phyloP scores from a whole-genome alignment of 1,140 invertebrate species.

The Lucilia cuprina region DNA sequence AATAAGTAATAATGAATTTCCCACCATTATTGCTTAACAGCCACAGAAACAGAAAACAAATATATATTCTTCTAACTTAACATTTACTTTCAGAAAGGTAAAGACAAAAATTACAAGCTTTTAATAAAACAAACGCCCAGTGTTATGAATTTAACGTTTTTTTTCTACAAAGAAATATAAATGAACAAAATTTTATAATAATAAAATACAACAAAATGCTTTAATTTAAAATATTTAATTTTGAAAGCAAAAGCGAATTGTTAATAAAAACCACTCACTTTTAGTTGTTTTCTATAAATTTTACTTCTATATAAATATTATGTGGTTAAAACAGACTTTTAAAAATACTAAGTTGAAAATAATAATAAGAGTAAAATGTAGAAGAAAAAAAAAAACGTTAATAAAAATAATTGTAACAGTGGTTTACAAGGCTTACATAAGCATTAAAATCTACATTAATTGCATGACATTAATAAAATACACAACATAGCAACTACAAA shows the following conservation, averaged over 20 bases:
- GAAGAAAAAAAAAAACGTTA: not conserved
- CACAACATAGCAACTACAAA: not conserved
- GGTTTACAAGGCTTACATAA: constrained; percentile 4
- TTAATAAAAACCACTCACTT: not conserved
- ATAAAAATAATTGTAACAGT: constrained; percentile 11
- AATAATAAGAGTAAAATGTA: not conserved
- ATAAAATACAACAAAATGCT: not conserved
- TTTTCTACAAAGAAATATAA: not conserved
- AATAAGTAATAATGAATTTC: not conserved
- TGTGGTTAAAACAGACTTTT: not conserved
- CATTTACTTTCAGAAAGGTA: not conserved
- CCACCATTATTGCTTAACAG: constrained; percentile 2
- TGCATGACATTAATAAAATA: not conserved
- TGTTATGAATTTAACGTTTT: not conserved
- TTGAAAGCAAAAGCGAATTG: not conserved
- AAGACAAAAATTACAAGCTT: not conserved
- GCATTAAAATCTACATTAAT: not conserved
- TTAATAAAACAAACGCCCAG: not conserved
- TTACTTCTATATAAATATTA: not conserved
- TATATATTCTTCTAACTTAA: not conserved
- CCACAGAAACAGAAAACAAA: not conserved
- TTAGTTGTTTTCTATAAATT: not conserved
- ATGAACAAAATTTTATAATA: not conserved
- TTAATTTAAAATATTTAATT: not conserved
- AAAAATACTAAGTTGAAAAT: not conserved